A percentile compares a stretch with the other conserved stretches of the same genome.
These are phyloP conservation scores for Hypomecis atomaria DNA, from an alignment of 2,888 invertebrate species.

Conservation along the genomic window DNA sequence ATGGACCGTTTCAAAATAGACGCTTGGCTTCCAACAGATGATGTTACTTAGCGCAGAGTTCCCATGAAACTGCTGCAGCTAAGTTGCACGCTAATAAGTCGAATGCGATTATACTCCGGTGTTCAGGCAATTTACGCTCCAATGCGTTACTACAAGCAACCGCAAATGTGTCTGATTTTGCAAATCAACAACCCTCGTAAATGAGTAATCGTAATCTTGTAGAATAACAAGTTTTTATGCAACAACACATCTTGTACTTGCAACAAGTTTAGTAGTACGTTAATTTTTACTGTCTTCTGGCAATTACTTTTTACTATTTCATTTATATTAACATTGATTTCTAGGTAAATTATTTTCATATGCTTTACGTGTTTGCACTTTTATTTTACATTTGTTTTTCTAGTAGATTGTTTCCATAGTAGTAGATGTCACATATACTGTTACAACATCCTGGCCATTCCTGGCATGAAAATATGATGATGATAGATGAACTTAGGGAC, in stretches of 20 bases:
- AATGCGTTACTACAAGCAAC: slow-evolving; percentile 67
- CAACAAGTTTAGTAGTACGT: slow-evolving; percentile 24
- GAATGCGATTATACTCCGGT: slow-evolving; percentile 67
- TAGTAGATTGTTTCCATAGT: background rate
- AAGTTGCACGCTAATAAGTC: slow-evolving; percentile 69
- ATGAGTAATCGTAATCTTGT: slow-evolving; percentile 37
- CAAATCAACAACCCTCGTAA: slow-evolving; percentile 42
- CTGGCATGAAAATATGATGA: no score
- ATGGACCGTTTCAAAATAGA: slow-evolving; percentile 51
- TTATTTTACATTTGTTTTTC: slow-evolving; percentile 16
- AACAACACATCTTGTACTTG: slow-evolving; percentile 20
- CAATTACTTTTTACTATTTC: slow-evolving; percentile 2
- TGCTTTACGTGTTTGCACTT: slow-evolving; percentile 13
- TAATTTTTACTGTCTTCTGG: background rate
- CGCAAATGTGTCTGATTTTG: slow-evolving; percentile 69
- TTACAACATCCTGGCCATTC: no score
- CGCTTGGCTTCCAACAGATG: slow-evolving; percentile 52
- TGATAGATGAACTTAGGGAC: no score
- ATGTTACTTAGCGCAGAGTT: slow-evolving; percentile 60
- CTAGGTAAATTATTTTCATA: slow-evolving; percentile 15
- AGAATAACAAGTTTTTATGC: slow-evolving; percentile 40
- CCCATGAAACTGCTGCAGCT: slow-evolving; percentile 66
- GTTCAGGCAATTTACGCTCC: slow-evolving; percentile 72
- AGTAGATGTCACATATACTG: no score
- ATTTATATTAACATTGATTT: background rate